Evolutionary conservation across 2,888 invertebrate species (phyloP), one percentile per base, ranked within the genome.

Genomic region (Drosophila ezoana): DNA sequence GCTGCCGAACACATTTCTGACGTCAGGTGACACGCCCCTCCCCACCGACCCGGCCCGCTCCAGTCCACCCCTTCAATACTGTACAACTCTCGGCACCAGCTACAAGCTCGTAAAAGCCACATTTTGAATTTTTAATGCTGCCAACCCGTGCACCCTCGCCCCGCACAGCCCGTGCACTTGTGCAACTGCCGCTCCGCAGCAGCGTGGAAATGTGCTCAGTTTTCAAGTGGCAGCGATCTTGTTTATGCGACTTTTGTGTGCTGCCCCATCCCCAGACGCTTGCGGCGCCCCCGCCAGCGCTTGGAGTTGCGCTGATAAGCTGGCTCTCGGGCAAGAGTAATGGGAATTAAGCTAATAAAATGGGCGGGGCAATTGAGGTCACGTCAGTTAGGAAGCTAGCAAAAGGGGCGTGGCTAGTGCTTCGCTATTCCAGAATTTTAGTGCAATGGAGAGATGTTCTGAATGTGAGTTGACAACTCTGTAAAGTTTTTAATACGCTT

Each of bases 221-320:
- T 73, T 81, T 74, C 82, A 85, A 85, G 76, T 85, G 80, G 69
- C 73, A 72, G 84, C 78, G 81, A 85, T 85, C 85, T 87, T 87
- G 87, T 85, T 85, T 85, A 87, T 87, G 81, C 47, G 71, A 76
- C 47, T 76, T 79, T 80, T 64, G 67, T 76, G 58, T 68, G 61
- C 54, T 64, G 5, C 6, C 16, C 45, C 20, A 11, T 4, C 13
- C 10, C 10, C 37, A 28, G 2, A 3, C 10, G 9, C 49, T 16
- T 10, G 18, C 14, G 11, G 16, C 16, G 47, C 60, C 54, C 18
- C 14, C 14, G 28, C 3, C 37, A 10, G 9, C 10, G 40, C 62
- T 33, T 44, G 54, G 37, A 60, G 52, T 52, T 64, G 60, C 49
- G 37, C 45, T 69, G 73, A 74, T 64, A 54, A 57, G 48, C 57